Base-by-base conservation (phyloP, 1,140 invertebrate genomes). In the Diorhabda carinulata region DNA sequence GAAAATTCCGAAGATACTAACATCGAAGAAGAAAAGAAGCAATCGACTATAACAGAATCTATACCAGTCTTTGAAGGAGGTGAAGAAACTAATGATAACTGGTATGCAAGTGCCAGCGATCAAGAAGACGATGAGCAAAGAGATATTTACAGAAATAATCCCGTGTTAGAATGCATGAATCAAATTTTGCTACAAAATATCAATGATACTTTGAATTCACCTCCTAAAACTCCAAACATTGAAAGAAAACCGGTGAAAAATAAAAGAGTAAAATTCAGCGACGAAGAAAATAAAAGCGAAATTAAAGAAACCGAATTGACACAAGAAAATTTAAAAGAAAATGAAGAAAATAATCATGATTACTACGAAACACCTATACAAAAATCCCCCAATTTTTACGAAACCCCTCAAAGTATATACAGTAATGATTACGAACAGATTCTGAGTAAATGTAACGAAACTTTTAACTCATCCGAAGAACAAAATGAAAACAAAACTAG, bases 141-240 rank as follows among this genome's bases (percentile, higher is more conserved):
- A 76, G 87, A 88, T 76, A 83, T 86, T 76, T 86, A 86, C 69
- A 88, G 89, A 77, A 89, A 91, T 73, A 91, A 91, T 81, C 90
- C 90, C 2, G 90, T 92, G 2, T 78, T 91, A 25, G 89, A 91
- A 77, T 91, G 90, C 74, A 89, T 92, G 43, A 91, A 91, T 82
- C 90, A 91, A 79, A 91, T 92, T 70, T 81, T 92, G 4, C 78
- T 91, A 9, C 86, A 87, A 77, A 87, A 87, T 73, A 81, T 81
- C 40, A 79, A 79, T 61, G 80, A 81, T 65, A 57, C 70, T 25
- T 69, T 77, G 10, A 77, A 74, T 70, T 80, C 79, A 5, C 79
- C 79, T 41, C 79, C 79, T 9, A 81, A 81, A 77, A 79, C 78
- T 10, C 80, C 80, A 6, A 78, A 76, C 56, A 64, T 77, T 8